These are phyloP conservation scores for Caiman crocodilus DNA, from an alignment of 2,797 vertebrate genomes.

Conservation along the genomic window DNA sequence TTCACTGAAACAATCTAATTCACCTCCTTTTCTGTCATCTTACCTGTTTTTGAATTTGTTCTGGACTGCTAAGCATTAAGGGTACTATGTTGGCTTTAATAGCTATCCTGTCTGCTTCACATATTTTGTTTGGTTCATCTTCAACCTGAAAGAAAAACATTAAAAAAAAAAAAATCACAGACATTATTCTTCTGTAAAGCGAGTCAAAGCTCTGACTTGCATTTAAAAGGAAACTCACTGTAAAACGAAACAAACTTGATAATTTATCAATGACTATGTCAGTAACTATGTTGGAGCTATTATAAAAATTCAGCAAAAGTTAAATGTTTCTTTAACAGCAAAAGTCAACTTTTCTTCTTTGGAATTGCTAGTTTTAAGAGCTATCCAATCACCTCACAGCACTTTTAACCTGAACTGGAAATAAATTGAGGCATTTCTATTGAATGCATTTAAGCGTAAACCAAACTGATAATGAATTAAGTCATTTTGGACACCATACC, in stretches of 20 bases:
- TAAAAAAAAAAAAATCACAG: neutral
- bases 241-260: neutral
- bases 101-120: slow-evolving; percentile 91
- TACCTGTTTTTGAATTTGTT: slow-evolving; percentile 99
- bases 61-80: slow-evolving; percentile 97
- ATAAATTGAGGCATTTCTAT: neutral
- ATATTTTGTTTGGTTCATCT: slow-evolving; percentile 98
- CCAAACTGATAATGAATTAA: too few species aligned
- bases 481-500: too few species aligned
- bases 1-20: neutral
- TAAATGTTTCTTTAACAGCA: neutral
- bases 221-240: neutral
- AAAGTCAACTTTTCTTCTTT: neutral
- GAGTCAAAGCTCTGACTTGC: neutral
- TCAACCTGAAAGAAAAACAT: slow-evolving; percentile 84
- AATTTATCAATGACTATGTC: neutral
- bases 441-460: neutral
- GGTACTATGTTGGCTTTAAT: slow-evolving; percentile 98
- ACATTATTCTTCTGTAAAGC: neutral
- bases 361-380: neutral
- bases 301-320: neutral
- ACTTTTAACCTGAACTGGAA: neutral
- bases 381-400: neutral
- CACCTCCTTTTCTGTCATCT: neutral
- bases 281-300: neutral